Percentiles rank a stretch among this genome's conserved stretches.
phyloP scores from a whole-genome alignment of 2,113 vertebrate genomes.

The Hucho hucho region DNA sequence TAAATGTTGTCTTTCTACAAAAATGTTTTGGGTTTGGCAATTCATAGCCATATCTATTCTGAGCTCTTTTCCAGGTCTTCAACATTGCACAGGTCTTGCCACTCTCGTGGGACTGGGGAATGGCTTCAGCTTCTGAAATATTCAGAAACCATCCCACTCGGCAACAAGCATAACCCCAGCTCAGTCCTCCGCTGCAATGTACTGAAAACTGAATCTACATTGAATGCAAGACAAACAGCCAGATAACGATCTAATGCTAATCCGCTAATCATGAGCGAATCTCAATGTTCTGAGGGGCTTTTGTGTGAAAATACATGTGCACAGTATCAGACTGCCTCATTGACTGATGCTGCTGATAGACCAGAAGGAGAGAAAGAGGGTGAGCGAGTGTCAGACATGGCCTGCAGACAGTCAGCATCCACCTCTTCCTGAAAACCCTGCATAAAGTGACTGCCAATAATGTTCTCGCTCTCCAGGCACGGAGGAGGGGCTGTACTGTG shows the following conservation, averaged over 20 bases:
- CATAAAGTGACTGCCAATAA: constrained; percentile 12
- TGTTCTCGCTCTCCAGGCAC: neutral
- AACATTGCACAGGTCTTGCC: neutral
- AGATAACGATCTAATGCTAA: neutral
- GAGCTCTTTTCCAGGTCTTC: too few relatives aligned
- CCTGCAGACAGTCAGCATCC: neutral
- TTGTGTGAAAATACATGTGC: too few relatives aligned
- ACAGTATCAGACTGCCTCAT: neutral
- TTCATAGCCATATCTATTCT: too few relatives aligned
- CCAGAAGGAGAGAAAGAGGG: neutral
- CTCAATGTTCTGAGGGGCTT: too few relatives aligned
- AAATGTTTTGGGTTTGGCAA: too few relatives aligned
- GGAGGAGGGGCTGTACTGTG: neutral
- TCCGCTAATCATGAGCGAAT: neutral
- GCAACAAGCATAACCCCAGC: neutral
- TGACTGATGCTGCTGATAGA: neutral
- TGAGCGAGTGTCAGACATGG: neutral
- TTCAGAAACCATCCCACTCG: neutral
- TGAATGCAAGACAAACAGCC: neutral
- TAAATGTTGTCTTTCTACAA: too few relatives aligned
- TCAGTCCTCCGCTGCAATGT: neutral
- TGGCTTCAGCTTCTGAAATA: neutral
- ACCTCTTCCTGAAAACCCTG: constrained; percentile 15
- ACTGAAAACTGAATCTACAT: neutral
- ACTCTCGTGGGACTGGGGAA: neutral